phyloP scores from a whole-genome alignment of 92 coral and sea anemone genomes.

The Palythoa grandiflora region DNA sequence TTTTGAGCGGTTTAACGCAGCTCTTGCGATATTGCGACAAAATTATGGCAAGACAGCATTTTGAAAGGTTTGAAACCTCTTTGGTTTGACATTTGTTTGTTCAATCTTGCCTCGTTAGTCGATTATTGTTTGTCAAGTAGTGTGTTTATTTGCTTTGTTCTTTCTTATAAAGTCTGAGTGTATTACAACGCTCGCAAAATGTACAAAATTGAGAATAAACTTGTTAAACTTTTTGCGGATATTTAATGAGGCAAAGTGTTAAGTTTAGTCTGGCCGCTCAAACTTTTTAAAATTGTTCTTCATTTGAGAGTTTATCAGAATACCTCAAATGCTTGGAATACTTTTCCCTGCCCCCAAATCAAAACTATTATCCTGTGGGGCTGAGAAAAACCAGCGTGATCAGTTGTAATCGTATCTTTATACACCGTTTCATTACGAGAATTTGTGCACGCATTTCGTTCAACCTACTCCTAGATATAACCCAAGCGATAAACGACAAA shows the following conservation, averaged over 20 bases:
- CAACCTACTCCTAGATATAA: not conserved
- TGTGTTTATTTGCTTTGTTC: not conserved
- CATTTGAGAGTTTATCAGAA: not conserved
- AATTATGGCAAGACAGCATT: not conserved
- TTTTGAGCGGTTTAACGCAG: not conserved
- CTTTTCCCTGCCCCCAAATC: conserved; percentile 3
- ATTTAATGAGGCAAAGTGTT: not conserved
- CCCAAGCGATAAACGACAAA: not conserved
- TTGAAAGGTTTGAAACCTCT: not conserved
- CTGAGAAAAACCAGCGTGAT: not conserved
- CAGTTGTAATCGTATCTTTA: not conserved
- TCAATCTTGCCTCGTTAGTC: not conserved
- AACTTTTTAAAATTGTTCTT: not conserved
- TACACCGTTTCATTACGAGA: not conserved
- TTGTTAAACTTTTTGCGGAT: not conserved
- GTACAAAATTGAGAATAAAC: not conserved
- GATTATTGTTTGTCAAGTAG: not conserved
- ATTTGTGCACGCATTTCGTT: not conserved
- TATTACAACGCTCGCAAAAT: not conserved
- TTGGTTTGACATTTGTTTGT: not conserved
- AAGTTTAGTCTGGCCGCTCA: not conserved
- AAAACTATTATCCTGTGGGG: not conserved
- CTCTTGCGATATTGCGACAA: not conserved
- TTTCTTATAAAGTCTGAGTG: not conserved
- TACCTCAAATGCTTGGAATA: conserved; percentile 22